phyloP scores from a whole-genome alignment of 2,113 vertebrate genomes.

The Pyxicephalus adspersus region DNA sequence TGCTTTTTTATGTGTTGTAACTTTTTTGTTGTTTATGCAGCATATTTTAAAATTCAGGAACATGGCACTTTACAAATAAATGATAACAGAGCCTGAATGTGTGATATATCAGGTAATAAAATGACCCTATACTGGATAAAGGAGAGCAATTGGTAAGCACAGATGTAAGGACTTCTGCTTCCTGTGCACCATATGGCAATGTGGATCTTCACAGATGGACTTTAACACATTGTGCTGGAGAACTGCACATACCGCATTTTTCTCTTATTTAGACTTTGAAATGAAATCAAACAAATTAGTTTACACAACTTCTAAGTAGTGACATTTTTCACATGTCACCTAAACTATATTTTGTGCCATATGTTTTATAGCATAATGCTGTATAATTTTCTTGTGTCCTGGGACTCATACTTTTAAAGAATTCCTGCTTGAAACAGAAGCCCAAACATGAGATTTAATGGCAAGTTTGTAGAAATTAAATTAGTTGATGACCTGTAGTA shows the following conservation, averaged over 20 bases:
- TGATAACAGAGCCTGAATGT: neutral
- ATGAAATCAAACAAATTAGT: constrained; percentile 52
- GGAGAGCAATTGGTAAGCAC: constrained; percentile 26
- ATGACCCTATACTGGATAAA: neutral
- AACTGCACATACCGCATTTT: constrained; percentile 41
- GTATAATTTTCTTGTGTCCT: constrained; percentile 1
- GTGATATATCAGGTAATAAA: neutral
- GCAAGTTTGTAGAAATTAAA: neutral
- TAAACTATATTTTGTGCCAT: constrained; percentile 31
- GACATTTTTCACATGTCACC: constrained; percentile 46
- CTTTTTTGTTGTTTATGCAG: neutral
- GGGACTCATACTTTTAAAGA: neutral
- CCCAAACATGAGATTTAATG: neutral
- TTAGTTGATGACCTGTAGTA: neutral
- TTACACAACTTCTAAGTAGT: constrained; percentile 45
- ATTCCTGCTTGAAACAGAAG: neutral
- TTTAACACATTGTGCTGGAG: constrained; percentile 41
- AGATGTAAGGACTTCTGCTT: constrained; percentile 44
- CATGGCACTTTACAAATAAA: neutral
- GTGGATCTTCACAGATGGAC: constrained; percentile 42
- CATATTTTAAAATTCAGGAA: neutral
- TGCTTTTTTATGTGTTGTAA: neutral
- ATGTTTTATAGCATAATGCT: constrained; percentile 1
- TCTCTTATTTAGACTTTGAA: constrained; percentile 43
- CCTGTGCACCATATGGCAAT: constrained; percentile 40